Conservation (phyloP, 1,140 invertebrate species). For the Eciton burchellii region DNA sequence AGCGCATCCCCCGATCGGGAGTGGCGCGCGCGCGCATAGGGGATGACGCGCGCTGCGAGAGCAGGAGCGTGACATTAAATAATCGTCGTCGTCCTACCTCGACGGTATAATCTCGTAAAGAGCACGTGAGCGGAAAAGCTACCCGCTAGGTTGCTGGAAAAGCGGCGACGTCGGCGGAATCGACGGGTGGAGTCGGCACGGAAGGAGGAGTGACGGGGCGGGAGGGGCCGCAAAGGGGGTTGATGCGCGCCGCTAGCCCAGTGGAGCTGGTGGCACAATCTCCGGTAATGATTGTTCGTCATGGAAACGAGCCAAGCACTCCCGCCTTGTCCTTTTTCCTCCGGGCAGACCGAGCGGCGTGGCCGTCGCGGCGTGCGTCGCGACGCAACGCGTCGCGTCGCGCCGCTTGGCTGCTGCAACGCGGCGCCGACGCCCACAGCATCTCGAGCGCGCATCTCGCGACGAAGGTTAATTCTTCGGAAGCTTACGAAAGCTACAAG, state of each 20-base stretch:
- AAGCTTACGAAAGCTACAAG: too few relatives aligned
- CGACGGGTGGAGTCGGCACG: too few relatives aligned
- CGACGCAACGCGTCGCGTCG: slow-evolving; percentile 24
- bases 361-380: slow-evolving; percentile 28
- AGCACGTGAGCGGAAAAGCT: slow-evolving; percentile 55
- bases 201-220: too few relatives aligned
- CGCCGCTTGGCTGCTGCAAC: slow-evolving; percentile 39
- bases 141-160: slow-evolving; percentile 16
- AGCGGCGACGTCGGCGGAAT: slow-evolving; percentile 12
- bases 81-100: slow-evolving; percentile 44
- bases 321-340: slow-evolving; percentile 69
- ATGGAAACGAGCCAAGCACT: slow-evolving; percentile 64
- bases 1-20: slow-evolving; percentile 14
- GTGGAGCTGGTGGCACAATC: slow-evolving; percentile 64
- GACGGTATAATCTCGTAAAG: slow-evolving; percentile 48
- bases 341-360: slow-evolving; percentile 55
- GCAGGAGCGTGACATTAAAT: slow-evolving; percentile 44
- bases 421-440: slow-evolving; percentile 46
- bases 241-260: slow-evolving; percentile 16
- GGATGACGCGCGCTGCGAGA: slow-evolving; percentile 16
- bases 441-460: background rate
- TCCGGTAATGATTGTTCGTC: slow-evolving; percentile 76
- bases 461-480: slow-evolving; percentile 15
- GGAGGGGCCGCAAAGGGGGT: background rate
- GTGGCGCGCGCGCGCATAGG: background rate